phyloP scores from a whole-genome alignment of 2,113 vertebrate genomes.

The human (Homo sapiens) region DNA sequence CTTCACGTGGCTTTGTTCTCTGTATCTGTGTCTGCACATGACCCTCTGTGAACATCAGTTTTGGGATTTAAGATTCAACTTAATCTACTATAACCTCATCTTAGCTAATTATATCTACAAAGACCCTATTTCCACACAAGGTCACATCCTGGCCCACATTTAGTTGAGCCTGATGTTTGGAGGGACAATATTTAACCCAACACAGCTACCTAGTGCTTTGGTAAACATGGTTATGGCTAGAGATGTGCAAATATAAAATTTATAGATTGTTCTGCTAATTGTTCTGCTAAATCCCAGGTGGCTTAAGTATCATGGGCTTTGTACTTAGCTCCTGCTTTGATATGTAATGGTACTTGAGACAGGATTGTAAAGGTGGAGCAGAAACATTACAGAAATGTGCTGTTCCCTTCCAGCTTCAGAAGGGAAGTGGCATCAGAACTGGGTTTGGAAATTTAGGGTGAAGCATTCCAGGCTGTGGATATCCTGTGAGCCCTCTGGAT shows the following conservation, averaged over 20 bases:
- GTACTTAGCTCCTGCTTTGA: background rate
- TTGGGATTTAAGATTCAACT: background rate
- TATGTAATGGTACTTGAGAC: background rate
- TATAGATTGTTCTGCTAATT: background rate
- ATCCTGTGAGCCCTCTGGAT: background rate
- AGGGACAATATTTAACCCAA: background rate
- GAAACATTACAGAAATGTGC: background rate
- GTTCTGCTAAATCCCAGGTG: background rate
- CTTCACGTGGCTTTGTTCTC: background rate
- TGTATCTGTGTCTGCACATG: background rate
- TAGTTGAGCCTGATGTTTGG: background rate
- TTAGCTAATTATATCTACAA: background rate
- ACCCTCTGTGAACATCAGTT: background rate
- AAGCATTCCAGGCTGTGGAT: background rate
- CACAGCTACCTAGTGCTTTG: background rate
- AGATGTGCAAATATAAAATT: background rate
- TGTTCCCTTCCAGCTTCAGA: background rate
- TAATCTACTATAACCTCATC: background rate
- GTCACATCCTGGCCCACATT: background rate
- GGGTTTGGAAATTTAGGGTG: background rate
- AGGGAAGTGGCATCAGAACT: background rate
- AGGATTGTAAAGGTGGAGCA: background rate
- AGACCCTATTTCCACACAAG: background rate
- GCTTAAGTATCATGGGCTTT: background rate
- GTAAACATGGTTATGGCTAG: background rate